Percentiles rank a stretch among this genome's conserved stretches.
These are phyloP conservation scores for Nomada fucata DNA, from an alignment of 2,888 invertebrate species.

Conservation along the genomic window DNA sequence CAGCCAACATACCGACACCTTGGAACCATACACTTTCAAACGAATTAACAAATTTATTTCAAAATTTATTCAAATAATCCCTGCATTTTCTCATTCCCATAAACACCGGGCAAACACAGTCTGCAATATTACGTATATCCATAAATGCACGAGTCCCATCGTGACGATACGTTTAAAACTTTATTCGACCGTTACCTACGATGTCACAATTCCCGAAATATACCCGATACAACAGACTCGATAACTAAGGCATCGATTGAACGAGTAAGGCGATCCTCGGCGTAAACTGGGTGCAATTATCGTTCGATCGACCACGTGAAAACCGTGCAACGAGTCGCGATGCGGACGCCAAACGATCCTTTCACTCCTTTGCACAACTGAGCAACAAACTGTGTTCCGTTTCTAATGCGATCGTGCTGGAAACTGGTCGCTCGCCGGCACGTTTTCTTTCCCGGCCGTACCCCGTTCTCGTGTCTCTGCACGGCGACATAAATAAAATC, in stretches of 20 bases:
- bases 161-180: background rate
- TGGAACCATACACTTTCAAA: too few relatives aligned
- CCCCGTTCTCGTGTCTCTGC: slow-evolving; percentile 30
- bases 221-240: background rate
- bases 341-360: slow-evolving; percentile 42
- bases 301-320: slow-evolving; percentile 21
- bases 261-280: background rate
- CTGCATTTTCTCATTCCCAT: too few relatives aligned
- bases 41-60: too few relatives aligned
- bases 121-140: background rate
- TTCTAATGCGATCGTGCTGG: slow-evolving; percentile 19
- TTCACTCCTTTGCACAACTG: slow-evolving; percentile 61
- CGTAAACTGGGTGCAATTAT: slow-evolving; percentile 23
- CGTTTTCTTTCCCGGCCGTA: background rate
- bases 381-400: slow-evolving; percentile 22
- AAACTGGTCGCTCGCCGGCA: too few relatives aligned
- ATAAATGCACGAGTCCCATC: background rate
- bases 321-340: slow-evolving; percentile 18
- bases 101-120: background rate
- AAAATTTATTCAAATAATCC: too few relatives aligned
- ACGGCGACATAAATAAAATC: slow-evolving; percentile 15
- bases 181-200: background rate
- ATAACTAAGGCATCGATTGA: slow-evolving; percentile 15
- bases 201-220: background rate
- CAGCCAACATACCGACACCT: too few relatives aligned